Evolutionary conservation across 1,140 invertebrate species (phyloP).

Genomic region (Uloborus diversus): DNA sequence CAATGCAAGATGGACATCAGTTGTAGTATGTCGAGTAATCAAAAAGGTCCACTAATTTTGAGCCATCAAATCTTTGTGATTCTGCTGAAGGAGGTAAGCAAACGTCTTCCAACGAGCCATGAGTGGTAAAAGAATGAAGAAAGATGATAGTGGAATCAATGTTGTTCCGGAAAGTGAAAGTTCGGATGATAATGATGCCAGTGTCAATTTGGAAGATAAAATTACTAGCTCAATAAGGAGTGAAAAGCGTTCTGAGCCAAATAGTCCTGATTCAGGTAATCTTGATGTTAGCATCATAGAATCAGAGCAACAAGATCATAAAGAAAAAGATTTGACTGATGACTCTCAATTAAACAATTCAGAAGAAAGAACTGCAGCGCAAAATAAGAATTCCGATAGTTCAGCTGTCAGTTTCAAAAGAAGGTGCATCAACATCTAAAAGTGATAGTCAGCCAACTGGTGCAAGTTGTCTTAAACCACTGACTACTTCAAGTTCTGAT

Average conservation of each 20-base stretch:
- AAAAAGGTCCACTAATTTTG: conserved; percentile 12
- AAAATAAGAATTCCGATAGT: conserved; percentile 1
- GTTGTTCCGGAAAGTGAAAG: conserved; percentile 62
- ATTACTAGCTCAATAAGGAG: conserved; percentile 25
- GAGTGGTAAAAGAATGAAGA: conserved; percentile 60
- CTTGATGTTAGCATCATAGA: conserved; percentile 19
- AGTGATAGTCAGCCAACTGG: conserved; percentile 20
- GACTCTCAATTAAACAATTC: too few species aligned
- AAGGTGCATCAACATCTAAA: conserved; percentile 5
- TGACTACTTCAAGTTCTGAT: too few species aligned
- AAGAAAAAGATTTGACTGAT: background rate
- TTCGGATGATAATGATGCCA: conserved; percentile 61
- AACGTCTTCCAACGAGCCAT: background rate
- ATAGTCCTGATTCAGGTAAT: conserved; percentile 56
- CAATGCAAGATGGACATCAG: conserved; percentile 26
- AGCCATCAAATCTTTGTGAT: background rate
- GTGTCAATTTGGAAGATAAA: too few species aligned
- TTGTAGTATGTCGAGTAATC: background rate
- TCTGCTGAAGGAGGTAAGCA: too few species aligned
- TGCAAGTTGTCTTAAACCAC: too few species aligned
- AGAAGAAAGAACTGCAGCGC: too few species aligned
- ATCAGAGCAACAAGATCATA: background rate
- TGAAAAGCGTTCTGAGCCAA: conserved; percentile 38
- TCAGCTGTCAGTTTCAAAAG: background rate
- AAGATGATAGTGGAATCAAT: conserved; percentile 64